Evolutionary conservation across 2,113 vertebrate genomes (phyloP).

Genomic region (Hiodon alosoides): DNA sequence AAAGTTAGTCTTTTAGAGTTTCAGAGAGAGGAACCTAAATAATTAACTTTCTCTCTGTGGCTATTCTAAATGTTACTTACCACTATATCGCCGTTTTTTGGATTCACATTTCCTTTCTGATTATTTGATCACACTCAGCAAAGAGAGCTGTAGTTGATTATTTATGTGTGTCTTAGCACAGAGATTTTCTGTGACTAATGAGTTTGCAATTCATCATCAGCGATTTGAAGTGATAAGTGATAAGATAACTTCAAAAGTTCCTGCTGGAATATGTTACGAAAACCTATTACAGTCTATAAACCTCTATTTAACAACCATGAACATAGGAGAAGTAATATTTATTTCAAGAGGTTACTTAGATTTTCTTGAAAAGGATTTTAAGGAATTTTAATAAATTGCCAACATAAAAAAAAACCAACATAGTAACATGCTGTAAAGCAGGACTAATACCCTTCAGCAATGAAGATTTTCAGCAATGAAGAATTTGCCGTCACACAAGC

Average conservation of each 20-base stretch:
- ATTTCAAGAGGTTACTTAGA: background rate
- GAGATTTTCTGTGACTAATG: background rate
- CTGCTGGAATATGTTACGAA: conserved; percentile 3
- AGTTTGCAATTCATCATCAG: background rate
- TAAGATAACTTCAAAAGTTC: conserved; percentile 2
- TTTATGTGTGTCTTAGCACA: too few relatives aligned
- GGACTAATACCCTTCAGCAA: conserved; percentile 14
- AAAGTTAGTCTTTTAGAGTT: too few relatives aligned
- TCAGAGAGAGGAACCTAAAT: too few relatives aligned
- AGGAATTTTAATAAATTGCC: background rate
- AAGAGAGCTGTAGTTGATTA: too few relatives aligned
- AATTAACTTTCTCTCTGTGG: too few relatives aligned
- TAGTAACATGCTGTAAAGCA: background rate
- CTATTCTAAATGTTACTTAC: too few relatives aligned
- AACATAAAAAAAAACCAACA: background rate
- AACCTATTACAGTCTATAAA: conserved; percentile 12
- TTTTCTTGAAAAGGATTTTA: background rate
- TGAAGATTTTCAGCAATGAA: background rate
- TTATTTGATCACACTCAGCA: too few relatives aligned
- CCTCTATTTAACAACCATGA: background rate
- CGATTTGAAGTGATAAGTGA: conserved; percentile 7
- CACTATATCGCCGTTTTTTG: too few relatives aligned
- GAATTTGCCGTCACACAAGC: conserved; percentile 7
- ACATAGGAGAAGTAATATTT: background rate
- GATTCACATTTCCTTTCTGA: too few relatives aligned